These are phyloP conservation scores for Athrips mouffetella DNA, from an alignment of 2,888 invertebrate species.

Conservation along the genomic window DNA sequence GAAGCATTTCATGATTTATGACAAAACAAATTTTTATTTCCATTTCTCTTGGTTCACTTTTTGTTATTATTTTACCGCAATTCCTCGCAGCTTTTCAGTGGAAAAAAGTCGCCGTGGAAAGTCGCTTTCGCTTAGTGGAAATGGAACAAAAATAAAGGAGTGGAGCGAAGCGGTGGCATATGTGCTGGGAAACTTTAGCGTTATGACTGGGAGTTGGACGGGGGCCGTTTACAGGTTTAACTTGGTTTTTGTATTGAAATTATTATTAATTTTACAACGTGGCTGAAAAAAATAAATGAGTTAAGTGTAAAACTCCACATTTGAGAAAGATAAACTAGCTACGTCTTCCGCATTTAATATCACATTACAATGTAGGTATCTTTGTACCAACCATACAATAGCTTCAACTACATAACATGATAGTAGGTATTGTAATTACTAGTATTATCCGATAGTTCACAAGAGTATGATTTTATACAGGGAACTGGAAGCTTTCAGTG, in stretches of 20 bases:
- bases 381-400: too few relatives aligned
- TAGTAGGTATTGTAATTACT: too few relatives aligned
- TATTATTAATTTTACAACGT: too few relatives aligned
- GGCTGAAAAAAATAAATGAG: too few relatives aligned
- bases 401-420: too few relatives aligned
- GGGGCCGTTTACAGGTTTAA: conserved; percentile 21
- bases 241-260: conserved; percentile 15
- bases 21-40: conserved; percentile 75
- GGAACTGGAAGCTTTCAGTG: too few relatives aligned
- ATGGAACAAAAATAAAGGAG: conserved; percentile 60
- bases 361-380: too few relatives aligned
- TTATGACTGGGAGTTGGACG: conserved; percentile 39
- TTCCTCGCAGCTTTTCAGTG: conserved; percentile 63
- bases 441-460: too few relatives aligned
- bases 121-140: conserved; percentile 70
- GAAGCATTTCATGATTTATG: conserved; percentile 75
- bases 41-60: conserved; percentile 67
- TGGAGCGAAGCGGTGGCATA: conserved; percentile 49
- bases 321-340: too few relatives aligned
- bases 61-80: conserved; percentile 68
- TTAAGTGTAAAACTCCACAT: too few relatives aligned
- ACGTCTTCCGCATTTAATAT: too few relatives aligned
- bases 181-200: conserved; percentile 58
- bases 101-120: conserved; percentile 67
- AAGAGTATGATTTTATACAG: too few relatives aligned